These are phyloP conservation scores for Ciconia stormi DNA, from an alignment of 2,113 vertebrate genomes.

Conservation along the genomic window DNA sequence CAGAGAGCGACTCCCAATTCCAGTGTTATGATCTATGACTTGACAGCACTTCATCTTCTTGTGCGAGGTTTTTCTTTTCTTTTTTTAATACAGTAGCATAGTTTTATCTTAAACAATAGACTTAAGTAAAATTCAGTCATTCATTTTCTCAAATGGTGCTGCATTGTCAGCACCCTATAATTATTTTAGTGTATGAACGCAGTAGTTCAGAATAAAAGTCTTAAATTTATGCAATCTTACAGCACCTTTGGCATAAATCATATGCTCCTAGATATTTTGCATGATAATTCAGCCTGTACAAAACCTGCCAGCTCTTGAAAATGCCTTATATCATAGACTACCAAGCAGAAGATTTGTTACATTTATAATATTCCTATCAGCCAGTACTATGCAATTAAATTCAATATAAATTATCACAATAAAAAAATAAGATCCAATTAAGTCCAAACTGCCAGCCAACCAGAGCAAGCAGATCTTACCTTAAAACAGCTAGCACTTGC, in stretches of 20 bases:
- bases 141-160: conserved; percentile 17
- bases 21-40: conserved; percentile 59
- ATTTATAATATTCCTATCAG: conserved; percentile 10
- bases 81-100: conserved; percentile 16
- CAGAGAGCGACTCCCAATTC: conserved; percentile 7
- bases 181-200: conserved; percentile 26
- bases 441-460: background rate
- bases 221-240: background rate
- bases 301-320: conserved; percentile 10
- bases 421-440: background rate
- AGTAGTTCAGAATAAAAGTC: conserved; percentile 19
- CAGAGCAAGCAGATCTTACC: background rate
- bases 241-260: conserved; percentile 29
- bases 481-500: background rate
- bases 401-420: conserved; percentile 2
- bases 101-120: conserved; percentile 68
- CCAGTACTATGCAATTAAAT: background rate
- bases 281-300: conserved; percentile 32
- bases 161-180: conserved; percentile 46
- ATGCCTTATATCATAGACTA: background rate
- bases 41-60: conserved; percentile 69
- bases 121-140: conserved; percentile 4
- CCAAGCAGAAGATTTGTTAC: background rate
- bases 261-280: background rate
- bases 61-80: background rate